Evolutionary conservation across 2,888 invertebrate species (phyloP).

Genomic region (Syrphus vitripennis): DNA sequence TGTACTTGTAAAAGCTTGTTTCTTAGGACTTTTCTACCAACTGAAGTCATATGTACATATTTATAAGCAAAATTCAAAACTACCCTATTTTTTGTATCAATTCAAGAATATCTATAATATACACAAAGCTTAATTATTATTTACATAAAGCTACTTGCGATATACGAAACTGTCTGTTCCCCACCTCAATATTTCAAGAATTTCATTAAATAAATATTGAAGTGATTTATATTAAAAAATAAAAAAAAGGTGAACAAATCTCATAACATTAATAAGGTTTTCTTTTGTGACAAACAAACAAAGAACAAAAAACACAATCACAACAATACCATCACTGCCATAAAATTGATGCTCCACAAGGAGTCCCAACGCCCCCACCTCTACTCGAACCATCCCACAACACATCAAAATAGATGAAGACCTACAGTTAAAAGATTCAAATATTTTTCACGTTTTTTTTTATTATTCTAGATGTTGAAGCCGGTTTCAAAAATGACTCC

Average conservation of each 20-base stretch:
- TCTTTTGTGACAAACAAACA: slow-evolving; percentile 60
- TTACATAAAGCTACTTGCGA: not conserved
- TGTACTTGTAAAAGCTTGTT: too few species aligned
- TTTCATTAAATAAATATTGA: not conserved
- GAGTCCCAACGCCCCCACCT: slow-evolving; percentile 9
- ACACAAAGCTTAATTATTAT: not conserved
- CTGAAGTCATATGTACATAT: too few species aligned
- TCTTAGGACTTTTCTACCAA: too few species aligned
- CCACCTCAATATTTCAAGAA: not conserved
- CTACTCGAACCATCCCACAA: not conserved
- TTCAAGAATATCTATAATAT: not conserved
- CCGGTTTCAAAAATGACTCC: slow-evolving; percentile 62
- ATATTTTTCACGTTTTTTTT: slow-evolving; percentile 24
- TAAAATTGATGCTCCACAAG: slow-evolving; percentile 50
- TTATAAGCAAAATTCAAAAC: too few species aligned
- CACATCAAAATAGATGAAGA: slow-evolving; percentile 58
- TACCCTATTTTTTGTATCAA: too few species aligned
- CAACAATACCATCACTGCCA: slow-evolving; percentile 44
- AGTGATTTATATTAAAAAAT: not conserved
- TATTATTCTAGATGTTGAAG: slow-evolving; percentile 48
- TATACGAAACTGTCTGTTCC: not conserved
- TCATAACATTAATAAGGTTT: slow-evolving; percentile 63
- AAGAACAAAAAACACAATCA: slow-evolving; percentile 21
- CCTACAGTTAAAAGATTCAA: slow-evolving; percentile 63
- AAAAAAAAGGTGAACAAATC: slow-evolving; percentile 33